Percentiles rank a stretch among this genome's conserved stretches.
Conservation (phyloP, 2,888 invertebrate species). For the Dryomyza anilis region DNA sequence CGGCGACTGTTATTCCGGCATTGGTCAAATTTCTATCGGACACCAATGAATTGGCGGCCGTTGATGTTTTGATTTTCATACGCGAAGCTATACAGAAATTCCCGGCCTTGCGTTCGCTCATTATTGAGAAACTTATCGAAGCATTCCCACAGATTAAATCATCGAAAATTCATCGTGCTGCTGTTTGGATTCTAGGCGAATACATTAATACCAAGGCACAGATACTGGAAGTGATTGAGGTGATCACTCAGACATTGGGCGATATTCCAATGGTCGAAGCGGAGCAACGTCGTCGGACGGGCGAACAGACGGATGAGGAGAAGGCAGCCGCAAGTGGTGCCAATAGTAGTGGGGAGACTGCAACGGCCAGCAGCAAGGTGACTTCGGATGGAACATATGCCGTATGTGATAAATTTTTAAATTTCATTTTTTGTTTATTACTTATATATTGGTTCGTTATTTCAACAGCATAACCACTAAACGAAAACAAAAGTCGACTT, state of each 20-base stretch:
- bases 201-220: conserved; percentile 82
- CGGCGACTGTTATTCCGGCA: conserved; percentile 90
- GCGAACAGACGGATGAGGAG: conserved; percentile 68
- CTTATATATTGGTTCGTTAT: no score
- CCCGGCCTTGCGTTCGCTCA: conserved; percentile 77
- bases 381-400: conserved; percentile 99
- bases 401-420: no score
- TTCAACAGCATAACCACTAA: no score
- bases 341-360: conserved; percentile 46
- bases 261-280: conserved; percentile 70
- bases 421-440: no score
- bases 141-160: conserved; percentile 85
- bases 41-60: conserved; percentile 86
- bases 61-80: conserved; percentile 93
- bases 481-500: no score
- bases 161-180: conserved; percentile 90
- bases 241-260: conserved; percentile 76
- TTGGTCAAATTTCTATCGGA: conserved; percentile 91
- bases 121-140: conserved; percentile 78
- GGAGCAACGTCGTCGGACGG: conserved; percentile 75
- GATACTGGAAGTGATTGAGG: conserved; percentile 79
- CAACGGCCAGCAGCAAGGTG: conserved; percentile 64
- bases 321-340: conserved; percentile 10
- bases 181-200: conserved; percentile 97
- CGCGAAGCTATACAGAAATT: conserved; percentile 96